Base-by-base conservation (phyloP, 2,113 vertebrate genomes). In the Oncorhynchus tshawytscha region DNA sequence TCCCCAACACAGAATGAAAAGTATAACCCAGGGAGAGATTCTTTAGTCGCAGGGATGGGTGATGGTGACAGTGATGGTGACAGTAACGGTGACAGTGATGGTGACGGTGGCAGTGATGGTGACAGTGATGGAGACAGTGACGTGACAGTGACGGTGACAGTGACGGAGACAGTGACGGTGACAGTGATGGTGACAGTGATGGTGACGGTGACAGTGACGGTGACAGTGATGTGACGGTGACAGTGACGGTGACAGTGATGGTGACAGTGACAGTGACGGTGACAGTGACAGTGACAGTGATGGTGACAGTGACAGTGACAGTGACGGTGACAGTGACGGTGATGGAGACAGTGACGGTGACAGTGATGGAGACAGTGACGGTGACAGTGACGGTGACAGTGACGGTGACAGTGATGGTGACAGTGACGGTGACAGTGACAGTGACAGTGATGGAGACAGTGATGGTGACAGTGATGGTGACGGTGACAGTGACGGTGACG, bases 21-120 rank as follows among this genome's bases (percentile, higher is more conserved):
- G 27, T 81, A 65, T 79, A 82, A 81, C 75, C 73, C 65, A n/a
- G 80, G 85, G 67, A 76, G 73, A 89, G 68, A 70, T 39, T 39
- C 39, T 75, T 78, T 62, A 82, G 82, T 85, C 77, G 78, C 78
- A 79, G 78, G 48, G 70, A 77, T 75, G 76, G 76, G 51, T 76
- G 1, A 34, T 1, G 74, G 51, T 76, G 1, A 5, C 66, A 27
- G 74, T 39, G 34, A 39, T 1, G 5, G 34, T 39, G 34, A 39
- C 7, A 1, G 34, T 2, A 7, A 6, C 5, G 72, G 51, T 76
- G 1, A 5, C 66, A 27, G 76, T 39, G 34, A 8, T 5, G 2
- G 34, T 39, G 34, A 34, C 1, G 1, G 31, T 7, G 31, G 6
- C 5, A 0, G 31, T 34, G 31, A 6, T 0, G 5, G 48, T 15